A percentile compares a stretch with the other conserved stretches of the same genome.
These are phyloP conservation scores for Myotis findleyi DNA, from an alignment of 2,797 vertebrate species.

Conservation along the genomic window DNA sequence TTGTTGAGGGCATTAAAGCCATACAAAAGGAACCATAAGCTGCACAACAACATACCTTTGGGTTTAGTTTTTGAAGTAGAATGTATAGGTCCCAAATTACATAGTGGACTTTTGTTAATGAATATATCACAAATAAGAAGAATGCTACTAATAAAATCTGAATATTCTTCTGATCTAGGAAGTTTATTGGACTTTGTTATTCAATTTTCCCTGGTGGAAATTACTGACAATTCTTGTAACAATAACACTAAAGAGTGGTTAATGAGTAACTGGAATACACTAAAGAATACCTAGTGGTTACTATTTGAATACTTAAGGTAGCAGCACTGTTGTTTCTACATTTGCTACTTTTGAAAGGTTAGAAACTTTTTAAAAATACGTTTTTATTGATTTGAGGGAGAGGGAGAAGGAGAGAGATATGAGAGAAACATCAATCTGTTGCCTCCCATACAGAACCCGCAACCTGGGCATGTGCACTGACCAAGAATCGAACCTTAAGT, in stretches of 20 bases:
- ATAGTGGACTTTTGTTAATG: not conserved
- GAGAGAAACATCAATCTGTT: not conserved
- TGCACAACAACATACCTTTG: not conserved
- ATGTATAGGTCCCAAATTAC: constrained; percentile 3
- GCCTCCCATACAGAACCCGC: not conserved
- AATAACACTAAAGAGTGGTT: constrained; percentile 46
- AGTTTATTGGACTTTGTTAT: not conserved
- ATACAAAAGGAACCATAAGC: constrained; percentile 76
- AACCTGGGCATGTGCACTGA: not conserved
- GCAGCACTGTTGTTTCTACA: not conserved
- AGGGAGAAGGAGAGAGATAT: too few species aligned
- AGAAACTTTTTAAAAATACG: not conserved
- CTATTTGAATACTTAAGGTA: constrained; percentile 53
- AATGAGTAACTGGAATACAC: constrained; percentile 54
- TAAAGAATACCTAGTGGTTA: constrained; percentile 32
- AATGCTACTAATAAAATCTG: constrained; percentile 41
- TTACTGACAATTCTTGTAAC: constrained; percentile 15
- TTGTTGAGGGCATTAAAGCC: constrained; percentile 78
- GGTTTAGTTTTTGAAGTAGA: constrained; percentile 56
- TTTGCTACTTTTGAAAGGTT: constrained; percentile 45
- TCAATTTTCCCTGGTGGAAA: constrained; percentile 27
- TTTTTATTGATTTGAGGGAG: not conserved
- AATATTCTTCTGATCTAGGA: constrained; percentile 44
- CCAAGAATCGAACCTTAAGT: not conserved
- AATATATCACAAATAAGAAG: not conserved